Base-by-base conservation (phyloP, 2,888 invertebrate species). In the Aleiodes leptofemur region DNA sequence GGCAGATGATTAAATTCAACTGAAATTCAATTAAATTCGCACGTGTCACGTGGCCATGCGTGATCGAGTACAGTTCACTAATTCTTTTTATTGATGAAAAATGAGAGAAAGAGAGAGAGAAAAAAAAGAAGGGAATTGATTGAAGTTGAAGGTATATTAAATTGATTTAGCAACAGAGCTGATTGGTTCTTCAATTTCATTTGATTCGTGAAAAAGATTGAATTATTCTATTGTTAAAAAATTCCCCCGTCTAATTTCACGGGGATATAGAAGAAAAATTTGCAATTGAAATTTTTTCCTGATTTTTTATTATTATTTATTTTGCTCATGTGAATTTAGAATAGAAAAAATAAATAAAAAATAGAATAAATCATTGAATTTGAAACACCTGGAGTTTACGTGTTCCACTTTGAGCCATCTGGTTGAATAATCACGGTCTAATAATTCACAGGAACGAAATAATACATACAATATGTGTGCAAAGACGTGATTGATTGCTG, bases 391-490 rank as follows among this genome's bases (percentile, higher is more conserved):
- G 34, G 38, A 13, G 34, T 59, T 59, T 72, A 69, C 51, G 80
- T 72, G 76, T 74, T 76, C 78, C 77, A 79, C 74, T 77, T 59
- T 79, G 76, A 76, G 61, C 64, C 78, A 76, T 76, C 78, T 81
- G 78, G 79, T 43, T 29, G 70, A 82, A 78, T 64, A 48, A 64
- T 77, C 79, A 82, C 76, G 80, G 77, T 80, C 78, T 73, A 79
- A 78, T 81, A 80, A 80, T 73, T 64, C 57, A 23, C 50, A 29
- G 14, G 66, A 68, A 72, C 34, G 70, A 11, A 48, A 66, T 56
- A 43, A 69, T 34, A 66, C 72, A 74, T 34, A 69, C 69, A 48
- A 78, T 79, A 43, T 9, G 9, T 43, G 43, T 57, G 59, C 70
- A 59, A 48, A 34, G 34, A 34, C 48, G 55, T 72, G 76, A 78